Evolutionary conservation across 37 sponge, comb jelly and placozoan species (phyloP).

Genomic region (Theonella swinhoei): DNA sequence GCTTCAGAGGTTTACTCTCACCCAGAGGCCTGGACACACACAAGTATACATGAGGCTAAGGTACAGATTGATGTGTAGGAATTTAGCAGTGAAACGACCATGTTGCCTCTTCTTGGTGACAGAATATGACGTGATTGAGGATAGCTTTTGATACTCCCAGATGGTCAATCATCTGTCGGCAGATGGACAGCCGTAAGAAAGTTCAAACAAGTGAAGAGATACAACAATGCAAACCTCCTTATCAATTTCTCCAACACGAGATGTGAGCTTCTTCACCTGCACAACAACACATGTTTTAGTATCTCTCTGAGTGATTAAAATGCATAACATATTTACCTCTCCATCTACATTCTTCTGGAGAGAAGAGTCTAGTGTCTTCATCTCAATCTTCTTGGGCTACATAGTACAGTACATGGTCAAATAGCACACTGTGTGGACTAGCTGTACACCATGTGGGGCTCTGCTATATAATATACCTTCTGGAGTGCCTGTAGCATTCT

Average conservation of each 20-base stretch:
- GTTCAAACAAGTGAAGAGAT: background rate
- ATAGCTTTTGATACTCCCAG: slow-evolving; percentile 95
- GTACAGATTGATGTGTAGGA: background rate
- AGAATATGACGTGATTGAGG: slow-evolving; percentile 94
- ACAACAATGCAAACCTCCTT: slow-evolving; percentile 56
- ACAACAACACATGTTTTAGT: background rate
- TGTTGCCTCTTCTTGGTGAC: slow-evolving; percentile 97
- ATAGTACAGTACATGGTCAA: no score
- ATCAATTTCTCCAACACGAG: slow-evolving; percentile 89
- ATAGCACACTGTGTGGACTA: no score
- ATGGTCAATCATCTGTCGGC: slow-evolving; percentile 78
- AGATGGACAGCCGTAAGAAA: background rate
- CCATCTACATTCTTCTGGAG: slow-evolving; percentile 69
- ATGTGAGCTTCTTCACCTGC: slow-evolving; percentile 75
- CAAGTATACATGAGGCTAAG: background rate
- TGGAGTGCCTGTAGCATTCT: slow-evolving; percentile 82
- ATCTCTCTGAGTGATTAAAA: background rate
- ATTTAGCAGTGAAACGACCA: slow-evolving; percentile 64
- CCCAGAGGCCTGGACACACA: slow-evolving; percentile 81
- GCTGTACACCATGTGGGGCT: slow-evolving; percentile 1
- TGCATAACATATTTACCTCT: background rate
- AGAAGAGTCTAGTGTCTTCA: slow-evolving; percentile 85
- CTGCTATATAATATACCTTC: slow-evolving; percentile 67
- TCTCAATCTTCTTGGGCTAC: slow-evolving; percentile 67
- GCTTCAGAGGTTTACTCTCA: slow-evolving; percentile 91